Evolutionary conservation across 2,888 invertebrate species (phyloP), one percentile per base, ranked within the genome.

Genomic region (Anodontia alba): DNA sequence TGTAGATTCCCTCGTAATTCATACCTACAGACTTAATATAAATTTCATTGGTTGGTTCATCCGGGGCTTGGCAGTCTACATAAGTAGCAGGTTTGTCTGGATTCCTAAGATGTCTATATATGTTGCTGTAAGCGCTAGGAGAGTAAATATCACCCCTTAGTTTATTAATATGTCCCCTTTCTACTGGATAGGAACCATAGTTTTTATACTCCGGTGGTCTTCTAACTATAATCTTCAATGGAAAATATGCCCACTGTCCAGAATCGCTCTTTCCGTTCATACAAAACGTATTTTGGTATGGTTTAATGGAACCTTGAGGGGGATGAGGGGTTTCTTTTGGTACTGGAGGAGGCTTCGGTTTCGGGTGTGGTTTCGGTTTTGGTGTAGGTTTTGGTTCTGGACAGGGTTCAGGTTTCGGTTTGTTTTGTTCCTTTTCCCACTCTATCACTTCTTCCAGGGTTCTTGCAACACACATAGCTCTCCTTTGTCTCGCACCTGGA

Each of bases 1-100:
- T 90, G 80, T 92, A 92, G 15, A 80, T 77, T 2, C 92, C 92
- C 29, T 91, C 89, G 68, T 92, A 92, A 71, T 90, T 91, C 0
- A 92, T 78, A n/a, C 92, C 92, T 36, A 82, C 70, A 36, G 91
- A 90, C 73, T 87, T 84, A 8, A 92, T 79, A 62, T 88, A 91
- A 38, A 91, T 89, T 20, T 87, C 87, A 23, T 90, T 91, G 3
- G 87, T 87, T 5, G 88, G 88, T 12, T 86, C 86, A 15, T 80
- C 83, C 0, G 83, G 72, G 42, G 81, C 86, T 1, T 83, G 68
- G 51, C 89, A 89, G 36, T 81, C 73, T 0, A 86, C 85, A 67
- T 87, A 89, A 29, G 80, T 79, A 1, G 80, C 78, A 10, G 89
- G 84, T 12, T 57, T 38, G 1, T 84, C 82, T 23, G 82, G 36